Evolutionary conservation across 2,113 vertebrate species (phyloP), one percentile per base, ranked within the genome.

Genomic region (Chionomys nivalis): DNA sequence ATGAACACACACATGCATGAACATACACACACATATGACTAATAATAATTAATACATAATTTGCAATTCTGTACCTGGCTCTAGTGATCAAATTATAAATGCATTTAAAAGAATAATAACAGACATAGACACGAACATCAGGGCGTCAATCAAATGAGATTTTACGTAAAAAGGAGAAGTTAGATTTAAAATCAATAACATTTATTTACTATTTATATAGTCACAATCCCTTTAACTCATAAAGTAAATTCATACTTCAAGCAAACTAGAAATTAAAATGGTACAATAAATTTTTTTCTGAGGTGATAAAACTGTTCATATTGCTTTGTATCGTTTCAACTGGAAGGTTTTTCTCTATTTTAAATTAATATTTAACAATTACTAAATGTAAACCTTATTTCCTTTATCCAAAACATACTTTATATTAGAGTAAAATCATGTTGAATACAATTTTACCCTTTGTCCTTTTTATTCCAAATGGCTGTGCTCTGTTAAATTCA

Each of bases 161-260:
- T 96, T 78, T 33, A 36, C 70, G 55, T 82, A 33, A 96, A 93
- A 63, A 5, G 3, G 0, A 16, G 75, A n/a, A n/a, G 9, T 96
- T 65, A 90, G 49, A 66, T 58, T 73, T 1, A 52, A 96, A 66
- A 81, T 96, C 73, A 96, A 36, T 91, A 98, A 73, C 31, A 70
- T 1, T 65, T 97, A 47, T 90, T 97, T 12, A 77, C 88, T 95
- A 85, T 86, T 96, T 96, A 89, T 86, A 49, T 44, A 76, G 12
- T 86, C 94, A 95, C 3, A 96, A 94, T 98, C 89, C n/a, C 83
- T 95, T 95, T 93, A 36, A 96, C 95, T 98, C 65, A 91, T 95
- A 95, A 49, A 49, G 49, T 73, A 36, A 82, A 52, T 91, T 98
- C 96, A 95, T 83, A 92, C 5, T 31, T 89, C 88, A 81, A 89